phyloP scores from a whole-genome alignment of 2,888 invertebrate genomes.

The Conchocele bisecta region DNA sequence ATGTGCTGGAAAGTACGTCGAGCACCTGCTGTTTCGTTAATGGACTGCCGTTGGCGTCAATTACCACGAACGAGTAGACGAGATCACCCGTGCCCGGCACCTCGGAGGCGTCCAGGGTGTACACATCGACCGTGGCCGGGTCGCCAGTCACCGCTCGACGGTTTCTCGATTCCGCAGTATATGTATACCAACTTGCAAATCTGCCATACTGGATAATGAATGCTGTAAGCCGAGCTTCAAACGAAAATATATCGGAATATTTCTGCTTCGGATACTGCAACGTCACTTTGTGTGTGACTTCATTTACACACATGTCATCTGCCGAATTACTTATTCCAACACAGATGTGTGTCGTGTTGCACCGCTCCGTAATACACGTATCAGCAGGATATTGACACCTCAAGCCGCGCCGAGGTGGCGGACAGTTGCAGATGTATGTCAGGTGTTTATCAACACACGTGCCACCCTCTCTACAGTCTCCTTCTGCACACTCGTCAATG shows the following conservation, averaged over 20 bases:
- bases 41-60: constrained; percentile 31
- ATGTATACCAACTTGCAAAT: constrained; percentile 8
- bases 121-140: constrained; percentile 50
- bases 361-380: constrained; percentile 28
- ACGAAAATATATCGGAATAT: constrained; percentile 2
- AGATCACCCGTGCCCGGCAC: constrained; percentile 18
- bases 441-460: constrained; percentile 61
- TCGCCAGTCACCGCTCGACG: constrained; percentile 10
- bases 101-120: constrained; percentile 30
- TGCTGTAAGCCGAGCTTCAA: constrained; percentile 44
- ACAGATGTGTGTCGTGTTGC: constrained; percentile 50
- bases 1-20: constrained; percentile 44
- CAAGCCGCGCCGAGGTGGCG: constrained; percentile 41
- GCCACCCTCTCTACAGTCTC: constrained; percentile 55
- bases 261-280: constrained; percentile 22
- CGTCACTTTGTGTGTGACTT: constrained; percentile 8
- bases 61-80: constrained; percentile 43
- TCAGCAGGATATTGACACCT: constrained; percentile 50
- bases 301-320: constrained; percentile 38
- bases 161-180: constrained; percentile 8
- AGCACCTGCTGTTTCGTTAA: constrained; percentile 48
- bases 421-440: constrained; percentile 60
- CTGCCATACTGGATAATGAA: constrained; percentile 51
- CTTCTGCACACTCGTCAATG: constrained; percentile 59
- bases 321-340: constrained; percentile 42